Conservation (phyloP, 1,140 invertebrate species). For the Drosophila bocki region DNA sequence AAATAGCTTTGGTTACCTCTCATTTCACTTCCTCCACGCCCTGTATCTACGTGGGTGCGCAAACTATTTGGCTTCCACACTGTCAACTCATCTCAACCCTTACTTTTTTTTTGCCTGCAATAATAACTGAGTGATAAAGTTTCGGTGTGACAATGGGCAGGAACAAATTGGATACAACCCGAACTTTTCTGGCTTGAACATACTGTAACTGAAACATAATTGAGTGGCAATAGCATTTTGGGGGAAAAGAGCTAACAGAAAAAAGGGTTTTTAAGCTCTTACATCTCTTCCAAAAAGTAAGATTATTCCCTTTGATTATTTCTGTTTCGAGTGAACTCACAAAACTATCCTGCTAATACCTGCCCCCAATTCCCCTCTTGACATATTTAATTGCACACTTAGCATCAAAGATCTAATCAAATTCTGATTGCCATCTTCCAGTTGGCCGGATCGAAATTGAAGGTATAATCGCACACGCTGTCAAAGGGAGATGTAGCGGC, state of each 20-base stretch:
- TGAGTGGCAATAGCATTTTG: constrained; percentile 7
- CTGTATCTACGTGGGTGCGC: constrained; percentile 26
- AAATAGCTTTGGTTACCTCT: constrained; percentile 63
- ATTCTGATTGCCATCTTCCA: constrained; percentile 5
- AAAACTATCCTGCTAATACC: background rate
- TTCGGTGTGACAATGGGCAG: constrained; percentile 36
- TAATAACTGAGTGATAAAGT: constrained; percentile 69
- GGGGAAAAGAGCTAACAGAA: background rate
- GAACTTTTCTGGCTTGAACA: constrained; percentile 9
- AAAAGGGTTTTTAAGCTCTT: background rate
- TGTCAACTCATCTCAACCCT: constrained; percentile 69
- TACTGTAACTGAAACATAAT: constrained; percentile 15
- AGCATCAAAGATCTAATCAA: constrained; percentile 16
- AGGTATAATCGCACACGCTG: constrained; percentile 16
- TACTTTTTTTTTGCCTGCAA: constrained; percentile 42
- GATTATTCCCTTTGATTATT: background rate
- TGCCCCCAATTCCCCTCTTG: background rate
- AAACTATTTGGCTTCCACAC: constrained; percentile 70
- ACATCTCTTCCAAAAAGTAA: background rate
- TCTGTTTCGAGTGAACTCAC: background rate
- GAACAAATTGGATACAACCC: constrained; percentile 32
- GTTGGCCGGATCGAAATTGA: constrained; percentile 12
- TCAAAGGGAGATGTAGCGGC: constrained; percentile 10
- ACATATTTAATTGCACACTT: constrained; percentile 30
- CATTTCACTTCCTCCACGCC: constrained; percentile 15